These are phyloP conservation scores for Pantherophis vulpinus DNA, from an alignment of 2,797 vertebrate genomes.

Conservation along the genomic window DNA sequence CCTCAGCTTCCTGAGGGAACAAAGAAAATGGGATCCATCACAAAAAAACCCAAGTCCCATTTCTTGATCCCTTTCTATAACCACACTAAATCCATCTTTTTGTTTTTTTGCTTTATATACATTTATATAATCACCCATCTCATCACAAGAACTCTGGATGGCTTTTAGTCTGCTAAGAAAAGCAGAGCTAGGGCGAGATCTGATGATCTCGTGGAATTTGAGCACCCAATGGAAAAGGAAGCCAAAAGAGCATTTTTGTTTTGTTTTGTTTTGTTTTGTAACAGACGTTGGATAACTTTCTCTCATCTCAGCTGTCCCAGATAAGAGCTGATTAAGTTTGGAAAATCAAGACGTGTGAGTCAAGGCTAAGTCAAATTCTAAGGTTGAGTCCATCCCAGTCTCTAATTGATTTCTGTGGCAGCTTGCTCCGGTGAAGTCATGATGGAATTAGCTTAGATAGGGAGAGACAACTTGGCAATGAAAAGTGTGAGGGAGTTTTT, in stretches of 20 bases:
- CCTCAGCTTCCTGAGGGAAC: not conserved
- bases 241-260: not conserved
- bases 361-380: not conserved
- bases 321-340: not conserved
- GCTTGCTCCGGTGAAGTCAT: conserved; percentile 17
- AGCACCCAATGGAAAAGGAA: not conserved
- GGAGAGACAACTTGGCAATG: conserved; percentile 6
- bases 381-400: not conserved
- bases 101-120: not conserved
- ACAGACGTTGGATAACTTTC: not conserved
- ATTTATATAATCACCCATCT: not conserved
- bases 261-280: not conserved
- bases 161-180: not conserved
- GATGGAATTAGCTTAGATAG: not conserved
- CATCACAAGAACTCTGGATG: not conserved
- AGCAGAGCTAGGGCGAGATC: not conserved
- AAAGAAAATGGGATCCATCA: not conserved
- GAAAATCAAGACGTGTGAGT: not conserved
- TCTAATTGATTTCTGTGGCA: not conserved
- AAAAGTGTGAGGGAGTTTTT: conserved; percentile 25
- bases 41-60: not conserved
- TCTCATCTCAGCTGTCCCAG: not conserved
- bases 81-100: not conserved
- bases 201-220: not conserved
- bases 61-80: not conserved